These are phyloP conservation scores for Spinibarbus caldwelli DNA, from an alignment of 2,797 vertebrate species.

Conservation along the genomic window DNA sequence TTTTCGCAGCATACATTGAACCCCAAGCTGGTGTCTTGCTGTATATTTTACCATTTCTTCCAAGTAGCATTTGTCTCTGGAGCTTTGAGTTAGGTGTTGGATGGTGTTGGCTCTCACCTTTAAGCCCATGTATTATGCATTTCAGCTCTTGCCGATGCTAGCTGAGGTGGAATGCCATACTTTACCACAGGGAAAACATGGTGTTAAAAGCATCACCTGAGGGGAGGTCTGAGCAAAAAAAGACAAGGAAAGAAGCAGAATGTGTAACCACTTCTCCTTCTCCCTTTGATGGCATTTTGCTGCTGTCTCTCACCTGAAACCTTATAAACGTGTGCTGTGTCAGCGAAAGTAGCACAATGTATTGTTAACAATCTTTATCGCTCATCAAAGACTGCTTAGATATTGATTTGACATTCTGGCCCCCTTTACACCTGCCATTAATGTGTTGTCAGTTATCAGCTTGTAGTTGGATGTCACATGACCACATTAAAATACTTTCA, in stretches of 20 bases:
- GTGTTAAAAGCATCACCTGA: constrained; percentile 23
- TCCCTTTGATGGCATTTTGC: constrained; percentile 36
- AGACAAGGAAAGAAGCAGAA: not conserved
- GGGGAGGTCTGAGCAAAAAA: constrained; percentile 38
- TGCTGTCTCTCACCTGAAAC: constrained; percentile 10
- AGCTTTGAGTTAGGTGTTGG: constrained; percentile 20
- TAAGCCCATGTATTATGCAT: constrained; percentile 69
- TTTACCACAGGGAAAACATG: constrained; percentile 38
- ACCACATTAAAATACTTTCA: not conserved
- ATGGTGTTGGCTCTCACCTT: constrained; percentile 64
- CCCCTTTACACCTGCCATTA: not conserved
- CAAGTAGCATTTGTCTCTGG: constrained; percentile 7
- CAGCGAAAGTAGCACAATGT: constrained; percentile 1
- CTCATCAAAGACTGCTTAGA: constrained; percentile 11
- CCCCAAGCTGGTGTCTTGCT: constrained; percentile 4
- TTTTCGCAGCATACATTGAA: not conserved
- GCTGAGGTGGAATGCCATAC: constrained; percentile 51
- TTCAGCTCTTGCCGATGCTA: constrained; percentile 68
- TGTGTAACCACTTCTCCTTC: constrained; percentile 2
- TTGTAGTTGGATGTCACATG: not conserved
- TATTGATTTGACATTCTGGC: constrained; percentile 37
- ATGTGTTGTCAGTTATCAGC: not conserved
- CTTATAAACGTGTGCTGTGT: constrained; percentile 15
- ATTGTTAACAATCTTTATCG: constrained; percentile 11
- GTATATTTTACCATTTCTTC: constrained; percentile 19